A percentile compares a stretch with the other conserved stretches of the same genome.
These are phyloP conservation scores for Poecile montanus DNA, from an alignment of 2,797 vertebrate genomes.

Conservation along the genomic window DNA sequence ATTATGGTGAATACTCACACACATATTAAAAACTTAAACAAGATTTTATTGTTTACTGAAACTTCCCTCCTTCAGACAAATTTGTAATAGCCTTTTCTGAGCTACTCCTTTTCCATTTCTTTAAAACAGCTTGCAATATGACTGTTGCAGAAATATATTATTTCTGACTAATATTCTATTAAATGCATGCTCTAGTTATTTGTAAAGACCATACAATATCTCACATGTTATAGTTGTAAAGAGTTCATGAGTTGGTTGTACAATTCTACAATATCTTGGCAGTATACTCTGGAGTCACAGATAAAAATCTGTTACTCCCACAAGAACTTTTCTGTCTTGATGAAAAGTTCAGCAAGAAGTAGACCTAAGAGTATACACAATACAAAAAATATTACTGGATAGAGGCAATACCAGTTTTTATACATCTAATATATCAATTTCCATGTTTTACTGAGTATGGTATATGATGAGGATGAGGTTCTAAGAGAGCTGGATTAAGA, in stretches of 20 bases:
- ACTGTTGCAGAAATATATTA: not conserved
- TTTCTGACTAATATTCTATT: conserved; percentile 18
- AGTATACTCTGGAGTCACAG: not conserved
- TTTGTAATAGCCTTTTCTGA: not conserved
- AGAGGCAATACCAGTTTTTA: not conserved
- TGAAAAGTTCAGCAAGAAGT: not conserved
- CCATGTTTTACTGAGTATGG: not conserved
- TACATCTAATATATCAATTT: not conserved
- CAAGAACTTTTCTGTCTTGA: not conserved
- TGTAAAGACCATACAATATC: not conserved
- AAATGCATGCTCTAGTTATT: not conserved
- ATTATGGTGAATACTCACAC: not conserved
- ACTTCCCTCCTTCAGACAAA: not conserved
- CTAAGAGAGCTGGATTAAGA: not conserved
- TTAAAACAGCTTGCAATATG: not conserved
- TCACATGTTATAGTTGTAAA: not conserved
- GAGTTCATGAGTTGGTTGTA: not conserved
- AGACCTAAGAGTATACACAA: not conserved
- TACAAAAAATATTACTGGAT: not conserved
- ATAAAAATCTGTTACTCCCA: not conserved
- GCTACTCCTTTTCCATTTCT: not conserved
- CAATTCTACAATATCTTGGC: not conserved
- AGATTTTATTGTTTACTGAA: not conserved
- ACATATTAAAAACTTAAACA: not conserved
- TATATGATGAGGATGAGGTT: not conserved